Conservation (phyloP, 1,140 invertebrate species). For the Neotoxoptera formosana region DNA sequence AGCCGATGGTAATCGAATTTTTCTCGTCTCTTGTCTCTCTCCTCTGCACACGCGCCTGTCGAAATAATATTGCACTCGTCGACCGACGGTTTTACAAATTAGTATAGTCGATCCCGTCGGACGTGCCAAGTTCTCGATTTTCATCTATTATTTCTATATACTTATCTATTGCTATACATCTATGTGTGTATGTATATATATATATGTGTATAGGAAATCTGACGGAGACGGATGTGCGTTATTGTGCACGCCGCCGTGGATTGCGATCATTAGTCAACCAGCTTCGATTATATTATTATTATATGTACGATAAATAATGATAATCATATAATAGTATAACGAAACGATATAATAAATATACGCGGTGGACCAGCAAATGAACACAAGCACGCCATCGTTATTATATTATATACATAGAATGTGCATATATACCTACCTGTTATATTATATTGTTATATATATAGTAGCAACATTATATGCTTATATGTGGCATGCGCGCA, state of each 20-base stretch:
- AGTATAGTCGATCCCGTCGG: neutral
- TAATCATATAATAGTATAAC: slow-evolving; percentile 3
- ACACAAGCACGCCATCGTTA: neutral
- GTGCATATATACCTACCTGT: neutral
- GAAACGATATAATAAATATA: neutral
- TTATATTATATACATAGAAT: neutral
- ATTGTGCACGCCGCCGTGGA: neutral
- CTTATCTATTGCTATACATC: neutral
- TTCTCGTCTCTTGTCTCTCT: neutral
- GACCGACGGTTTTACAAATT: slow-evolving; percentile 24
- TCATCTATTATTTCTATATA: neutral
- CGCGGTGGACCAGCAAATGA: neutral
- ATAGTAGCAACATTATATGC: neutral
- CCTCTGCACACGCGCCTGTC: neutral
- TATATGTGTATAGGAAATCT: neutral
- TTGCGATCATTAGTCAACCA: slow-evolving; percentile 27
- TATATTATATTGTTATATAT: neutral
- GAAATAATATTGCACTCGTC: neutral
- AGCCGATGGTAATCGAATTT: slow-evolving; percentile 18
- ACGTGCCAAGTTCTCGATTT: neutral
- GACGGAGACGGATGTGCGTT: slow-evolving; percentile 2
- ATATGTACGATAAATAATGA: neutral
- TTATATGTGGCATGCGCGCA: neutral
- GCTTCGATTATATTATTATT: neutral
- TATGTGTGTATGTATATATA: too few species aligned